A percentile compares a stretch with the other conserved stretches of the same genome.
Conservation (phyloP, 1,140 invertebrate genomes). For the Luehdorfia chinensis region DNA sequence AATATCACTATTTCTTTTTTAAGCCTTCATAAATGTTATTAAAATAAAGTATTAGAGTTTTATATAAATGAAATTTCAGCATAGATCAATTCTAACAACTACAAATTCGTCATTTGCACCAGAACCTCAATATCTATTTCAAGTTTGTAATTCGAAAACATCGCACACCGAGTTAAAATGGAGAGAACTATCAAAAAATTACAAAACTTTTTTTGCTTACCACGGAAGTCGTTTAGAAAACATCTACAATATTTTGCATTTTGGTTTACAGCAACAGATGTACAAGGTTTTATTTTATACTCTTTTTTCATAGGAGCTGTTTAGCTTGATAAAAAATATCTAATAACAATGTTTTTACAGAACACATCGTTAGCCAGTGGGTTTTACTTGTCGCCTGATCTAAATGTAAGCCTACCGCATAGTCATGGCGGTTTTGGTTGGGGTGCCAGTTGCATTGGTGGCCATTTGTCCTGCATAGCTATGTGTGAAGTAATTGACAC, state of each 20-base stretch:
- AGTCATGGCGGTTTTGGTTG: slow-evolving; percentile 85
- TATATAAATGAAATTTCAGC: slow-evolving; percentile 73
- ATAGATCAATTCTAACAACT: slow-evolving; percentile 74
- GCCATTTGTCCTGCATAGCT: slow-evolving; percentile 85
- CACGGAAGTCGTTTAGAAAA: slow-evolving; percentile 89
- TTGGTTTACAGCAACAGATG: slow-evolving; percentile 86
- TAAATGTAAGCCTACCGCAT: slow-evolving; percentile 82
- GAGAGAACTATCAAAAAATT: slow-evolving; percentile 75
- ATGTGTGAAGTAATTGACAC: slow-evolving; percentile 88
- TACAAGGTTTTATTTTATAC: slow-evolving; percentile 80
- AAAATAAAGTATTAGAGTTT: too few relatives aligned
- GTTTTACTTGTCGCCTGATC: slow-evolving; percentile 86
- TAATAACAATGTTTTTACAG: slow-evolving; percentile 56
- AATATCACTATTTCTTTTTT: slow-evolving; percentile 1
- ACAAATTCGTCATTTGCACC: slow-evolving; percentile 69
- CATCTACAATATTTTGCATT: slow-evolving; percentile 88
- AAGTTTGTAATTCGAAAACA: slow-evolving; percentile 77
- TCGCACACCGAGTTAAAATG: slow-evolving; percentile 78
- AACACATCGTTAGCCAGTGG: slow-evolving; percentile 84
- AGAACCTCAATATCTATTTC: slow-evolving; percentile 82
- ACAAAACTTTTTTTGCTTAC: slow-evolving; percentile 83
- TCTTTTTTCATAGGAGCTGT: slow-evolving; percentile 11
- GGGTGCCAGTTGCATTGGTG: slow-evolving; percentile 84
- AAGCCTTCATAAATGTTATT: too few relatives aligned
- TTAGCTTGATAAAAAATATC: neutral